Conservation (phyloP, 2,113 vertebrate species). For the Glaucomys volans region DNA sequence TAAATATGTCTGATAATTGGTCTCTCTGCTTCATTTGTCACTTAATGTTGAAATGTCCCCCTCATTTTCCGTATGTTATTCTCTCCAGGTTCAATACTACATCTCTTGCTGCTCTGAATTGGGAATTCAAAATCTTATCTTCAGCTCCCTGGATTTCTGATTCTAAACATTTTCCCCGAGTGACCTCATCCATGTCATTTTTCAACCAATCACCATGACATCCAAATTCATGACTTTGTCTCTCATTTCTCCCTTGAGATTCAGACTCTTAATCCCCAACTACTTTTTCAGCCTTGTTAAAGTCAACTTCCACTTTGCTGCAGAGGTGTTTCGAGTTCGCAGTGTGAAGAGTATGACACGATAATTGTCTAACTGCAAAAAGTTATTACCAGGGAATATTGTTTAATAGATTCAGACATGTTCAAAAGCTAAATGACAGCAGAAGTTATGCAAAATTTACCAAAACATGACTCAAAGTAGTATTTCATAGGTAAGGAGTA, state of each 20-base stretch:
- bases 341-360: not conserved
- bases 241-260: slow-evolving; percentile 9
- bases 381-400: not conserved
- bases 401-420: not conserved
- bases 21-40: not conserved
- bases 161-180: not conserved
- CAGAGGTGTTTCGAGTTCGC: not conserved
- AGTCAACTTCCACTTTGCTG: not conserved
- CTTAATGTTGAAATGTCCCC: not conserved
- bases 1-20: not conserved
- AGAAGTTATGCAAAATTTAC: not conserved
- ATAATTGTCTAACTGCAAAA: slow-evolving; percentile 13
- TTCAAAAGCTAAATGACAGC: slow-evolving; percentile 11
- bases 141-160: not conserved
- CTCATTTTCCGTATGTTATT: not conserved
- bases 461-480: not conserved
- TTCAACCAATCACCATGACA: not conserved
- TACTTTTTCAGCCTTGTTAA: not conserved
- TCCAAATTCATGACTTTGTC: slow-evolving; percentile 4
- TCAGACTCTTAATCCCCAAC: not conserved
- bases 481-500: not conserved
- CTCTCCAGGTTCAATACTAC: not conserved
- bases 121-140: not conserved
- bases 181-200: not conserved
- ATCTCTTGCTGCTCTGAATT: not conserved